Evolutionary conservation across 2,888 invertebrate species (phyloP).

Genomic region (Drosophila subquinaria): DNA sequence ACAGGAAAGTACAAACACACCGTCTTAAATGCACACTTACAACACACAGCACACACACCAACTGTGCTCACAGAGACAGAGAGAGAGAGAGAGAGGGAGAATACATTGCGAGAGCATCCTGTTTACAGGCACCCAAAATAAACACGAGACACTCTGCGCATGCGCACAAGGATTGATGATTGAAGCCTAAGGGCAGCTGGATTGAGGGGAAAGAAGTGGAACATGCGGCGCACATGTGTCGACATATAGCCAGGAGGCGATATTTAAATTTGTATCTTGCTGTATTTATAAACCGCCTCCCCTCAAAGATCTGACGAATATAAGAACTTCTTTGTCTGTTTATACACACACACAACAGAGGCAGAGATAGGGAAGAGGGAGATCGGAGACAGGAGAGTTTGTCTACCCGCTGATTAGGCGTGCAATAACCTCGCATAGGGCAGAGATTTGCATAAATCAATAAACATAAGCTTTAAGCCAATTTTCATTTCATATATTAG

Average conservation of each 20-base stretch:
- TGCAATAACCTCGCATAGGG: conserved; percentile 57
- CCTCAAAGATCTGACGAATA: conserved; percentile 26
- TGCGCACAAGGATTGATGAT: conserved; percentile 38
- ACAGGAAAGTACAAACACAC: conserved; percentile 38
- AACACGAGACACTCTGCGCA: conserved; percentile 51
- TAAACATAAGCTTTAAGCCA: conserved; percentile 66
- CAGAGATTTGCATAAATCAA: conserved; percentile 74
- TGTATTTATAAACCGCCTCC: conserved; percentile 57
- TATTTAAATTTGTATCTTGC: conserved; percentile 36
- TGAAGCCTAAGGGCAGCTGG: conserved; percentile 14
- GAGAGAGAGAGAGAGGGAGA: conserved; percentile 8
- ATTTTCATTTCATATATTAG: conserved; percentile 34
- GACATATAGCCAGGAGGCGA: conserved; percentile 44
- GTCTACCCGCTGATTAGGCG: conserved; percentile 56
- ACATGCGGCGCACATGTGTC: conserved; percentile 60
- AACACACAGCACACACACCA: conserved; percentile 7
- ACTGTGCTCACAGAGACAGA: conserved; percentile 22
- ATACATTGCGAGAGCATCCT: conserved; percentile 49
- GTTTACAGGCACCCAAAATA: conserved; percentile 64
- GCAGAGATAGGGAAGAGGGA: neutral
- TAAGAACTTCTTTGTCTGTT: conserved; percentile 34
- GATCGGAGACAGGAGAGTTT: conserved; percentile 16
- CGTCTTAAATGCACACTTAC: conserved; percentile 1
- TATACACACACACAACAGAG: neutral
- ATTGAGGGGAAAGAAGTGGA: conserved; percentile 8